Percentiles rank a stretch among this genome's conserved stretches.
These are phyloP conservation scores for Diaphora mendica DNA, from an alignment of 2,888 invertebrate genomes.

Conservation along the genomic window DNA sequence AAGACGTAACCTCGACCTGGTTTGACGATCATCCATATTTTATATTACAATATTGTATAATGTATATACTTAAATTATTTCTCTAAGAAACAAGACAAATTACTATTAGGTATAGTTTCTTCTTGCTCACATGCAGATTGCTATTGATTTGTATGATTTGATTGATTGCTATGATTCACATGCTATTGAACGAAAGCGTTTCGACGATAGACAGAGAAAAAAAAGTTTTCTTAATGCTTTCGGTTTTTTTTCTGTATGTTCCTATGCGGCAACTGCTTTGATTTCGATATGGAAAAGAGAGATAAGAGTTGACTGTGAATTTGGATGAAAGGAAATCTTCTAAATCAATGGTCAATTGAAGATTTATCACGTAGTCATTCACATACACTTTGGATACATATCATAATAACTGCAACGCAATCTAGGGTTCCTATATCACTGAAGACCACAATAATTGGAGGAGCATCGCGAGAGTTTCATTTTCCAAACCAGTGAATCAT, in stretches of 20 bases:
- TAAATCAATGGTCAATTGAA: no score
- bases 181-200: no score
- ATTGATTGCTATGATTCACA: no score
- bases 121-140: no score
- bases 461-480: neutral
- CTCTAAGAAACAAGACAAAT: neutral
- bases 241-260: no score
- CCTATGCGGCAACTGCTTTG: neutral
- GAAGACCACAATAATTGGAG: neutral
- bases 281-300: no score
- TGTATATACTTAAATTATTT: neutral
- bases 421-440: neutral
- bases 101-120: neutral
- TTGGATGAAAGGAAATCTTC: no score
- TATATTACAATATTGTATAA: conserved; percentile 16
- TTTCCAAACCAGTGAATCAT: no score
- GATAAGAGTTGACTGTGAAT: no score
- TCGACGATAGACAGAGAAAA: no score
- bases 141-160: no score
- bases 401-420: neutral
- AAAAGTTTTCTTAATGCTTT: no score
- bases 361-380: neutral
- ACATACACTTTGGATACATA: neutral
- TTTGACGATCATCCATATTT: conserved; percentile 38
- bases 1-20: conserved; percentile 36